phyloP scores from a whole-genome alignment of 2,113 vertebrate genomes.

The Psittacula cyanocephala region DNA sequence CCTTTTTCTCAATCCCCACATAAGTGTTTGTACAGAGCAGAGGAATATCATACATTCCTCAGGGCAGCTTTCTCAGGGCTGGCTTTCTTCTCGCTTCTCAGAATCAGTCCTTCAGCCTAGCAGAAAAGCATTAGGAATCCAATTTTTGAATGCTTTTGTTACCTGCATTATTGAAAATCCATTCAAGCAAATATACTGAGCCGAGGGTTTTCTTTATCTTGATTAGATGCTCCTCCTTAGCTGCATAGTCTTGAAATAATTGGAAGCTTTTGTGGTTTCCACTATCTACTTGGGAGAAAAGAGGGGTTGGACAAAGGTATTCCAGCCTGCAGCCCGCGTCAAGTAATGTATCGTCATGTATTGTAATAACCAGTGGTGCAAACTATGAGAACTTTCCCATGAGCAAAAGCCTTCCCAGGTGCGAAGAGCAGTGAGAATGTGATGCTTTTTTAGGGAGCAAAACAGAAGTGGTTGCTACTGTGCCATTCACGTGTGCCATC shows the following conservation, averaged over 20 bases:
- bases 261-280: conserved; percentile 47
- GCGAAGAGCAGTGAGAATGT: neutral
- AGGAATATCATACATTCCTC: conserved; percentile 44
- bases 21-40: conserved; percentile 5
- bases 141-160: conserved; percentile 58
- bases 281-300: neutral
- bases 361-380: neutral
- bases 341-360: neutral
- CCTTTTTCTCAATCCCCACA: neutral
- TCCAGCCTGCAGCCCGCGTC: neutral
- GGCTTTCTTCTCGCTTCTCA: conserved; percentile 46
- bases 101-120: neutral
- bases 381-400: neutral
- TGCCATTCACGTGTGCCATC: fast-evolving
- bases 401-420: neutral
- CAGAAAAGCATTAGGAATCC: conserved; percentile 32
- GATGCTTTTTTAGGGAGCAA: neutral
- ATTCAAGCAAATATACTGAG: conserved; percentile 53
- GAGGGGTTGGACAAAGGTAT: neutral
- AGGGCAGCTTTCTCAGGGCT: neutral
- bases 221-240: conserved; percentile 35
- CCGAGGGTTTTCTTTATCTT: conserved; percentile 41
- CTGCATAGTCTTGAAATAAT: conserved; percentile 55
- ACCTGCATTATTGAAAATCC: conserved; percentile 54
- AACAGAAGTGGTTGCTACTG: neutral